Conservation (phyloP, 2,888 invertebrate genomes). For the Philonicus albiceps region DNA sequence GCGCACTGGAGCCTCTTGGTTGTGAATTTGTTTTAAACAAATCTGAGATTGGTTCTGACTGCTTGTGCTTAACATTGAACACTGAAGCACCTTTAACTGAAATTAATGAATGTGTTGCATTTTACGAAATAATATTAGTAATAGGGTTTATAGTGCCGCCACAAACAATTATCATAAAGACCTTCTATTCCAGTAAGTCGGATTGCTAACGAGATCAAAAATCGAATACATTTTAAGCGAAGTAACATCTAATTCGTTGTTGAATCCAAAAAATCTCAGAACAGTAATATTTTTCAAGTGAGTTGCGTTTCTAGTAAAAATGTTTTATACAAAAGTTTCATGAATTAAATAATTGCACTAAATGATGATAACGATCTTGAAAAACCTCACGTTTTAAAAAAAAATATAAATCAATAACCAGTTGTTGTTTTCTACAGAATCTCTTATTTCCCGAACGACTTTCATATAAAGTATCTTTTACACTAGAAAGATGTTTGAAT, state of each 20-base stretch:
- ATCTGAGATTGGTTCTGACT: not conserved
- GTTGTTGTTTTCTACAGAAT: too few species aligned
- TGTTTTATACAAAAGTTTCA: too few species aligned
- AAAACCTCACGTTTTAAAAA: too few species aligned
- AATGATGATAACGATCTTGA: too few species aligned
- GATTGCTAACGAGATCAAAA: not conserved
- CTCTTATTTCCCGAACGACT: too few species aligned
- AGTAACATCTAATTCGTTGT: not conserved
- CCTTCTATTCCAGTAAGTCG: not conserved
- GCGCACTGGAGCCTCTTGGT: not conserved
- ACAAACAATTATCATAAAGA: not conserved
- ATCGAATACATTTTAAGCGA: not conserved
- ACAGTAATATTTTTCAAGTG: too few species aligned
- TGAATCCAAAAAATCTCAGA: too few species aligned
- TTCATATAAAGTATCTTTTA: too few species aligned
- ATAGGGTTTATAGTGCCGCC: not conserved
- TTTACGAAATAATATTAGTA: not conserved
- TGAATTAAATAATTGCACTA: too few species aligned
- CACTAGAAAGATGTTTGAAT: too few species aligned
- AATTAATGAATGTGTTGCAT: not conserved
- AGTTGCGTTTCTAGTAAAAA: too few species aligned
- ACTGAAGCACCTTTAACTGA: not conserved
- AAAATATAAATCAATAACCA: too few species aligned
- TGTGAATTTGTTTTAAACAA: not conserved
- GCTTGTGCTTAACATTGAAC: not conserved